Conservation (phyloP, 2,888 invertebrate species). For the Drosophila subsilvestris region DNA sequence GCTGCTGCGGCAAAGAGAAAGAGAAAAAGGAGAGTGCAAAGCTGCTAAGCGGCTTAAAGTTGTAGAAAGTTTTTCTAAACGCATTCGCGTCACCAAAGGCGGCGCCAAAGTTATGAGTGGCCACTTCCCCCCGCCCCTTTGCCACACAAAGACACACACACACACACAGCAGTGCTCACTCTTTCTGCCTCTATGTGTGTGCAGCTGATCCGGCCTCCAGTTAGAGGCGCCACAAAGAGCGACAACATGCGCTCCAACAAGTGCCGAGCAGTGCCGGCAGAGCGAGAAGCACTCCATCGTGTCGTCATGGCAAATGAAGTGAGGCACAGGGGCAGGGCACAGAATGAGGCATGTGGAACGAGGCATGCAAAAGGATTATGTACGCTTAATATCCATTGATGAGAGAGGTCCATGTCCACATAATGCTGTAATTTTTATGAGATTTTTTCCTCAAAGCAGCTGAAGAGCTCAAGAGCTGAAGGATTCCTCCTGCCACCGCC, state of each 20-base stretch:
- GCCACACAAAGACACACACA: conserved; percentile 29
- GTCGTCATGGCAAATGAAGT: conserved; percentile 53
- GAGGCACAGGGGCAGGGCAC: conserved; percentile 35
- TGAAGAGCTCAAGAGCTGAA: conserved; percentile 20
- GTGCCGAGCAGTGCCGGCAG: conserved; percentile 45
- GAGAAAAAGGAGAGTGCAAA: conserved; percentile 64
- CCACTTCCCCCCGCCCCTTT: conserved; percentile 40
- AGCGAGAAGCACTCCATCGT: conserved; percentile 11
- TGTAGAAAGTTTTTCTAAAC: conserved; percentile 80
- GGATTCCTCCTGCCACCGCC: conserved; percentile 54
- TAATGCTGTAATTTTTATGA: conserved; percentile 47
- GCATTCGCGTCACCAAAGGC: conserved; percentile 80
- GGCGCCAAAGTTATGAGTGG: conserved; percentile 77
- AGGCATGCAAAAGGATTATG: conserved; percentile 73
- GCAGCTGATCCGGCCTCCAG: conserved; percentile 32
- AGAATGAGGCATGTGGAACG: neutral
- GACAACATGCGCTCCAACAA: conserved; percentile 23
- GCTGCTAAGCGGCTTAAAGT: conserved; percentile 80
- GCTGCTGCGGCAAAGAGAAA: neutral
- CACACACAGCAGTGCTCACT: conserved; percentile 9
- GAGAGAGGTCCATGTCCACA: conserved; percentile 40
- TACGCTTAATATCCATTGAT: conserved; percentile 78
- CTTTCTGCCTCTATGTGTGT: conserved; percentile 11
- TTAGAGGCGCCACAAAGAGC: conserved; percentile 30
- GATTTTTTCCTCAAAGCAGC: conserved; percentile 52